These are phyloP conservation scores for Pinna nobilis DNA, from an alignment of 1,140 invertebrate species.

Conservation along the genomic window DNA sequence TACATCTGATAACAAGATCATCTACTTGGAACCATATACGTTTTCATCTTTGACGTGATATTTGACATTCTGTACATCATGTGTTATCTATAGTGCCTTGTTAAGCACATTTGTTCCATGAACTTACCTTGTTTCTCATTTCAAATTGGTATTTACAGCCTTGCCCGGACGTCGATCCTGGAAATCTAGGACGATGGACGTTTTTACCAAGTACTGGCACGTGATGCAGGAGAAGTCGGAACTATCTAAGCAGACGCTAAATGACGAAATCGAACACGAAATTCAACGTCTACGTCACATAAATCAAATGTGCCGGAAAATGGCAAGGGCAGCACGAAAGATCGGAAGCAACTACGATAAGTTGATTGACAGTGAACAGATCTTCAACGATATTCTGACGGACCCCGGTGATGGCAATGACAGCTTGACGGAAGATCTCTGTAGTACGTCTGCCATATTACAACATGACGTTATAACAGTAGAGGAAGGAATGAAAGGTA, in stretches of 20 bases:
- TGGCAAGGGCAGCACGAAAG: constrained; percentile 33
- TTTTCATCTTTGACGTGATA: too few species aligned
- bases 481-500: constrained; percentile 41
- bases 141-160: constrained; percentile 7
- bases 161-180: constrained; percentile 16
- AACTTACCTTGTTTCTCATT: too few species aligned
- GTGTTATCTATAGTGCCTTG: too few species aligned
- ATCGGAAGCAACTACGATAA: constrained; percentile 37
- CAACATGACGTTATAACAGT: constrained; percentile 39
- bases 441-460: constrained; percentile 26
- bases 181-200: constrained; percentile 42
- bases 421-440: constrained; percentile 35
- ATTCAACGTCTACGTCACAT: constrained; percentile 37
- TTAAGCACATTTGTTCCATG: too few species aligned
- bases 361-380: constrained; percentile 42
- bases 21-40: too few species aligned
- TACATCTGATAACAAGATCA: too few species aligned
- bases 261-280: constrained; percentile 44
- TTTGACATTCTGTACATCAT: too few species aligned
- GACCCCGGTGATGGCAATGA: constrained; percentile 34
- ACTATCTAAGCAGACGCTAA: constrained; percentile 17
- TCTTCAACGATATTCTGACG: constrained; percentile 31
- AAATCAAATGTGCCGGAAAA: constrained; percentile 43
- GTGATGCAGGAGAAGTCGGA: constrained; percentile 40
- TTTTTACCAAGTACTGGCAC: constrained; percentile 45